Evolutionary conservation across 2,113 vertebrate genomes (phyloP).

Genomic region (Triplophysa rosa): DNA sequence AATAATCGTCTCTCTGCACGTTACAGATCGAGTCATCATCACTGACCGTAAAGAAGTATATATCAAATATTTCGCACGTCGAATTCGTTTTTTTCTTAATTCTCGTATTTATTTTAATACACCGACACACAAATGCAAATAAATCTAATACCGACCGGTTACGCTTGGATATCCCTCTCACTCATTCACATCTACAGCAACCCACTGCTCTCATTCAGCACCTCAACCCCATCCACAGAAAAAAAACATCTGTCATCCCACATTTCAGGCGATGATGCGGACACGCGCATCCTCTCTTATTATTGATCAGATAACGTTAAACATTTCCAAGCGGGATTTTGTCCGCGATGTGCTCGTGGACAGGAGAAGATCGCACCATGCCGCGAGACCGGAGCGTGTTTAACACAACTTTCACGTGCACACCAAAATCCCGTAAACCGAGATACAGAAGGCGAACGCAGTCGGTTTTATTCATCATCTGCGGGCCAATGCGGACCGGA

Average conservation of each 20-base stretch:
- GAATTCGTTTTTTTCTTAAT: not conserved
- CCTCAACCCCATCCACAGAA: conserved; percentile 25
- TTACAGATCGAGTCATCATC: not conserved
- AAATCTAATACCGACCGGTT: not conserved
- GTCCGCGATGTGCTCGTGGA: not conserved
- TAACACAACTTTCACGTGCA: conserved; percentile 47
- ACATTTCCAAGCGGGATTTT: not conserved
- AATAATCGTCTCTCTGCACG: not conserved
- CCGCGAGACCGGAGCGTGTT: not conserved
- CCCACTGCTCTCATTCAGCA: conserved; percentile 33
- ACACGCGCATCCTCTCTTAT: not conserved
- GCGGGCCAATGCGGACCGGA: not conserved
- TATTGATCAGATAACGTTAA: not conserved
- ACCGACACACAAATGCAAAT: not conserved
- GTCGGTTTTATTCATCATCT: not conserved
- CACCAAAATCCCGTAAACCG: conserved; percentile 19
- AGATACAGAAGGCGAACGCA: not conserved
- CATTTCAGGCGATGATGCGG: not conserved
- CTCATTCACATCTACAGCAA: conserved; percentile 27
- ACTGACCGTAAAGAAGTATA: not conserved
- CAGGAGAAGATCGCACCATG: not conserved
- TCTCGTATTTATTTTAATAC: not conserved
- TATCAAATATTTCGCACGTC: not conserved
- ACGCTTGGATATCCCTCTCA: conserved; percentile 5
- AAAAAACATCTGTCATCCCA: conserved; percentile 24